A percentile compares a stretch with the other conserved stretches of the same genome.
phyloP scores from a whole-genome alignment of 1,140 invertebrate genomes.

The Diorhabda elongata region DNA sequence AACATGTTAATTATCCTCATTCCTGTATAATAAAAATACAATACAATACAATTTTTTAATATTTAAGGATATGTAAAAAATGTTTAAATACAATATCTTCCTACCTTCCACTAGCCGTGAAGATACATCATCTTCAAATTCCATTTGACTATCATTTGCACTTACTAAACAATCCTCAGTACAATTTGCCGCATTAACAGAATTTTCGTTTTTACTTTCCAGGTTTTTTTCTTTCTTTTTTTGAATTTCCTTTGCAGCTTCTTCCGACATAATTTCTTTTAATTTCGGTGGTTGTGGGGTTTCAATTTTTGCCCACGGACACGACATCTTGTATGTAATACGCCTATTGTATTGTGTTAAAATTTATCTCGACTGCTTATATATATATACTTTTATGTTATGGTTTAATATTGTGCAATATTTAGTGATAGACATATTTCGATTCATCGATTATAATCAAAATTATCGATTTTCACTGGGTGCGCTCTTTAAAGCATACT shows the following conservation, averaged over 20 bases:
- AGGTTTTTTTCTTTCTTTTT: constrained; percentile 56
- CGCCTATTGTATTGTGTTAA: too few relatives aligned
- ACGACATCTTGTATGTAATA: constrained; percentile 51
- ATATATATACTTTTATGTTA: neutral
- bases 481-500: neutral
- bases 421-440: neutral
- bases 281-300: constrained; percentile 53
- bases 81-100: constrained; percentile 87
- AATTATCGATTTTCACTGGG: neutral
- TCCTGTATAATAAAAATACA: too few relatives aligned
- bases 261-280: constrained; percentile 79
- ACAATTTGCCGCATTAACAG: too few relatives aligned
- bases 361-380: too few relatives aligned
- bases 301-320: constrained; percentile 59
- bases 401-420: neutral
- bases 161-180: neutral
- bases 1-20: too few relatives aligned
- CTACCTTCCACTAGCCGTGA: constrained; percentile 52
- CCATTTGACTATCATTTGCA: neutral
- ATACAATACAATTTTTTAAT: neutral
- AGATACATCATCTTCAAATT: neutral
- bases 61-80: constrained; percentile 58
- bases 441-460: neutral
- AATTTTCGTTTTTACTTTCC: constrained; percentile 8
- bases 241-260: constrained; percentile 70